These are phyloP conservation scores for Zalophus californianus DNA, from an alignment of 2,797 vertebrate genomes.

Conservation along the genomic window DNA sequence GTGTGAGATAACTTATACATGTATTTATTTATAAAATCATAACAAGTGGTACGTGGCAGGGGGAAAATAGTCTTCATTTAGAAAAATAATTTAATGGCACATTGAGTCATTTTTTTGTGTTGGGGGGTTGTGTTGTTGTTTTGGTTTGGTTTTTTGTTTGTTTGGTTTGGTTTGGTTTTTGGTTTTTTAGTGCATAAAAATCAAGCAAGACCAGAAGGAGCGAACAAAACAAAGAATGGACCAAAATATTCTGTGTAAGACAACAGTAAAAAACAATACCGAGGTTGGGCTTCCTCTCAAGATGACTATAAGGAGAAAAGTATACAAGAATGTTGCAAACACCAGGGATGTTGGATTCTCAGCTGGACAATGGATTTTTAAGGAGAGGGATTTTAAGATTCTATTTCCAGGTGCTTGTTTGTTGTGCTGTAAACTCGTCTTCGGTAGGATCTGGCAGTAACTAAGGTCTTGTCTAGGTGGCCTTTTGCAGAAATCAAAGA, in stretches of 20 bases:
- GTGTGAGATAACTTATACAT: neutral
- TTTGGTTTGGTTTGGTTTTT: neutral
- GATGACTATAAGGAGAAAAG: neutral
- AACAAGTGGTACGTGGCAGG: neutral
- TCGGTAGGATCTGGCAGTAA: neutral
- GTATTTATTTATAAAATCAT: neutral
- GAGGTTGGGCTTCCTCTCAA: neutral
- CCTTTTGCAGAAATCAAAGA: constrained; percentile 15
- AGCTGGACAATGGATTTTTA: neutral
- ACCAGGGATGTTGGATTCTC: neutral
- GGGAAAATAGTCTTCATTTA: neutral
- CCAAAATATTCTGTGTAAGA: neutral
- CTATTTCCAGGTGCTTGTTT: neutral
- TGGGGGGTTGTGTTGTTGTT: neutral
- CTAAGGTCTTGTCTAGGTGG: neutral
- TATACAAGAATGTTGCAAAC: neutral
- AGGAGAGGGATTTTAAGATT: neutral
- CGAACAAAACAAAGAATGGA: neutral
- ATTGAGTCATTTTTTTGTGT: neutral
- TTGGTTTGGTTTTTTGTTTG: neutral
- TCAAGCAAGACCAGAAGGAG: neutral
- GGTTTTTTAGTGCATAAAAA: neutral
- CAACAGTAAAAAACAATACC: neutral
- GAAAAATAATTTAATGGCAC: neutral
- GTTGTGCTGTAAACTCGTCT: neutral